Percentiles rank a stretch among this genome's conserved stretches.
Conservation (phyloP, 92 coral and sea anemone species). For the Chrysogorgia sp. region DNA sequence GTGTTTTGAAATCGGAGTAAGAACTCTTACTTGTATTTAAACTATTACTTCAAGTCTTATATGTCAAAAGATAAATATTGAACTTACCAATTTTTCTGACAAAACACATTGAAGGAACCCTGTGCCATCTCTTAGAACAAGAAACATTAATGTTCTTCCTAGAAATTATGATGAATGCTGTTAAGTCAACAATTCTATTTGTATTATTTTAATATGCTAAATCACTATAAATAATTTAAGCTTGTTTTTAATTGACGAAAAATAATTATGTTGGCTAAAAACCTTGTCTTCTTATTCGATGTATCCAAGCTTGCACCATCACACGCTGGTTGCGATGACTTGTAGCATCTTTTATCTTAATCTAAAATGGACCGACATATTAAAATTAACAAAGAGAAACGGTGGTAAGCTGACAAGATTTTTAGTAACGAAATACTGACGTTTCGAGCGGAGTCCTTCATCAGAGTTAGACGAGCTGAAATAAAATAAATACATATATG, state of each 20-base stretch:
- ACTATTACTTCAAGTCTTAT: neutral
- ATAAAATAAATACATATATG: no score
- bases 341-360: conserved; percentile 76
- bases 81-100: conserved; percentile 81
- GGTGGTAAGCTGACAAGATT: no score
- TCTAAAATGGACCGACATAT: conserved; percentile 42
- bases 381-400: no score
- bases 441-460: no score
- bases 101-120: conserved; percentile 97
- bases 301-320: conserved; percentile 90
- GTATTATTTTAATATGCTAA: no score
- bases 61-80: no score
- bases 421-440: no score
- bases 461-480: no score
- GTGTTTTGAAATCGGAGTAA: neutral
- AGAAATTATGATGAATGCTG: neutral
- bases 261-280: no score
- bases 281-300: conserved; percentile 93
- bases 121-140: conserved; percentile 93
- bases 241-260: no score
- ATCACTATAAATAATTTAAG: no score
- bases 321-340: conserved; percentile 83
- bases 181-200: no score
- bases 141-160: conserved; percentile 92
- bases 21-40: neutral